Conservation (phyloP, 2,113 vertebrate genomes). For the Erpornis zantholeuca region DNA sequence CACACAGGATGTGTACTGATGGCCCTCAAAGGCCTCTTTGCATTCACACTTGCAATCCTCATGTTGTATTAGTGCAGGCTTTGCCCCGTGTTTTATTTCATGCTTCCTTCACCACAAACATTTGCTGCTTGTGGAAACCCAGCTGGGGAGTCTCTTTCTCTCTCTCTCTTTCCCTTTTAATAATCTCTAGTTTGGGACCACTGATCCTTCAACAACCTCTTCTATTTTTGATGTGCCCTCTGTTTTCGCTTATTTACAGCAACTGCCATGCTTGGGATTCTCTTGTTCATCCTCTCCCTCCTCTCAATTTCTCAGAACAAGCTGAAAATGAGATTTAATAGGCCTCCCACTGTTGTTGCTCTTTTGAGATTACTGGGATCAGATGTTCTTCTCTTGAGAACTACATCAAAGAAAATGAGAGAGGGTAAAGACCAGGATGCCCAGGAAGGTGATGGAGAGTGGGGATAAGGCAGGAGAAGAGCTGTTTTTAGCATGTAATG, state of each 20-base stretch:
- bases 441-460: neutral
- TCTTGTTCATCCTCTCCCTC: constrained; percentile 23
- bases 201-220: constrained; percentile 32
- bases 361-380: constrained; percentile 68
- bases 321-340: constrained; percentile 56
- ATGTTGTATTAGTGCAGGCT: neutral
- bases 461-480: neutral
- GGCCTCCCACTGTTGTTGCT: constrained; percentile 56
- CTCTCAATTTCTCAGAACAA: constrained; percentile 55
- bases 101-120: neutral
- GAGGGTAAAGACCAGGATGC: neutral
- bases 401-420: constrained; percentile 49
- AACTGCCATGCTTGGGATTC: constrained; percentile 41
- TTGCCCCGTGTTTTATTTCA: constrained; percentile 21
- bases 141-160: neutral
- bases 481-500: neutral
- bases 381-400: constrained; percentile 57
- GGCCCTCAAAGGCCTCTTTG: constrained; percentile 15
- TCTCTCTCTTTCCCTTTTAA: neutral
- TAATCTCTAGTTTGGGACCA: neutral
- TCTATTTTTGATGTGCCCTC: constrained; percentile 42
- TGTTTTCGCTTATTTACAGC: constrained; percentile 49
- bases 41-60: neutral
- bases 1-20: neutral
- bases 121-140: neutral